phyloP scores from a whole-genome alignment of 2,888 invertebrate species.

The Ferrisia virgata region DNA sequence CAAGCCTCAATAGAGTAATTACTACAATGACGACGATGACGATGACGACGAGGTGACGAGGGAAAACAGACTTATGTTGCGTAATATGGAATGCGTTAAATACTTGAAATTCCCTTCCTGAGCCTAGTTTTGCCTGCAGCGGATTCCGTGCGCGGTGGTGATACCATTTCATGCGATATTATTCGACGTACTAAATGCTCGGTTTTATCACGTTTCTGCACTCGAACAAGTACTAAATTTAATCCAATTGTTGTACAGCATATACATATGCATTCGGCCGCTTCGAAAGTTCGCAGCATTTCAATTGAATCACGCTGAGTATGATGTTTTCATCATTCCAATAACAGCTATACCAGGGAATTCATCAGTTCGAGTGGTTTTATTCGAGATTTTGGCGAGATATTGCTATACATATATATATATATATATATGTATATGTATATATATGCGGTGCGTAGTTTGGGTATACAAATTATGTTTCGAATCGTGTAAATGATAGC shows the following conservation, averaged over 20 bases:
- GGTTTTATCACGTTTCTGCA: neutral
- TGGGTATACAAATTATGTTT: neutral
- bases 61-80: too few relatives aligned
- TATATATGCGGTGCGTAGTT: neutral
- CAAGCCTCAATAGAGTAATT: neutral
- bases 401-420: too few relatives aligned
- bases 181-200: neutral
- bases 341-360: neutral
- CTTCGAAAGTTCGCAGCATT: neutral
- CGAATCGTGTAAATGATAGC: neutral
- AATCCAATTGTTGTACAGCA: neutral
- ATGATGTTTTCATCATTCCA: neutral
- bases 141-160: neutral
- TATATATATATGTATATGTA: too few relatives aligned
- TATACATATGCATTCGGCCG: neutral
- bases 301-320: neutral
- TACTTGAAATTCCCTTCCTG: neutral
- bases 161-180: neutral
- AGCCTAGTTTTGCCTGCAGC: neutral
- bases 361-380: constrained; percentile 3
- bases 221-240: neutral
- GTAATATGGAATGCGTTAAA: neutral
- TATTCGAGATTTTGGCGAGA: neutral
- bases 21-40: neutral
- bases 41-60: too few relatives aligned